phyloP scores from a whole-genome alignment of 92 coral and sea anemone species.

The Bergia sp. region DNA sequence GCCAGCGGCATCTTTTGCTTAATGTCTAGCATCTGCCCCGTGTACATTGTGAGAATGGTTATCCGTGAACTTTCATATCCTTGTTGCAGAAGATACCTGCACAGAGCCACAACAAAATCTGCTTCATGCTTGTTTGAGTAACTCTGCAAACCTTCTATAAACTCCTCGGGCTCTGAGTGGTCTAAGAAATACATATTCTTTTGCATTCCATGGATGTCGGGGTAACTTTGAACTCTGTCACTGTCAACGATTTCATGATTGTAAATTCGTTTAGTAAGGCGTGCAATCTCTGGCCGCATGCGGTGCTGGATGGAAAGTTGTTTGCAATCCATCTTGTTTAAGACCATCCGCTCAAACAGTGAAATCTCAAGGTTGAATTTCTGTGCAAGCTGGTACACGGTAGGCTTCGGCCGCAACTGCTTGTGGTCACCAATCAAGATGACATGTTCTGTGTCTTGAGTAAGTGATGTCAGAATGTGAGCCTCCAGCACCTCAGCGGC shows the following conservation, averaged over 20 bases:
- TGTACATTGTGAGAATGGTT: slow-evolving; percentile 76
- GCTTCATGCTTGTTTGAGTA: slow-evolving; percentile 75
- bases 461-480: slow-evolving; percentile 71
- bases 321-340: slow-evolving; percentile 61
- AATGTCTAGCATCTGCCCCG: slow-evolving; percentile 68
- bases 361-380: slow-evolving; percentile 66
- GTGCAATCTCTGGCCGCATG: slow-evolving; percentile 74
- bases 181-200: slow-evolving; percentile 61
- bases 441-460: slow-evolving; percentile 64
- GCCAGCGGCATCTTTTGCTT: slow-evolving; percentile 58
- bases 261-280: slow-evolving; percentile 62
- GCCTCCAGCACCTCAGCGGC: slow-evolving; percentile 89
- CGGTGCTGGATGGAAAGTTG: slow-evolving; percentile 65
- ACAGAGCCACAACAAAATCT: slow-evolving; percentile 59
- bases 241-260: slow-evolving; percentile 59
- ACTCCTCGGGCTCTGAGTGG: slow-evolving; percentile 53
- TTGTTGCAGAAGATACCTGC: slow-evolving; percentile 66
- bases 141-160: slow-evolving; percentile 61
- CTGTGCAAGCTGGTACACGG: slow-evolving; percentile 65
- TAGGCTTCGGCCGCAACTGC: slow-evolving; percentile 80
- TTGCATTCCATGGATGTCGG: slow-evolving; percentile 44
- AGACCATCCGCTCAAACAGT: slow-evolving; percentile 70
- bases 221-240: slow-evolving; percentile 41
- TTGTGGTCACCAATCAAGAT: slow-evolving; percentile 87
- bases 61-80: slow-evolving; percentile 60